A percentile compares a stretch with the other conserved stretches of the same genome.
phyloP scores from a whole-genome alignment of 37 sponge, comb jelly and placozoan genomes.

The Halichondria panicea region DNA sequence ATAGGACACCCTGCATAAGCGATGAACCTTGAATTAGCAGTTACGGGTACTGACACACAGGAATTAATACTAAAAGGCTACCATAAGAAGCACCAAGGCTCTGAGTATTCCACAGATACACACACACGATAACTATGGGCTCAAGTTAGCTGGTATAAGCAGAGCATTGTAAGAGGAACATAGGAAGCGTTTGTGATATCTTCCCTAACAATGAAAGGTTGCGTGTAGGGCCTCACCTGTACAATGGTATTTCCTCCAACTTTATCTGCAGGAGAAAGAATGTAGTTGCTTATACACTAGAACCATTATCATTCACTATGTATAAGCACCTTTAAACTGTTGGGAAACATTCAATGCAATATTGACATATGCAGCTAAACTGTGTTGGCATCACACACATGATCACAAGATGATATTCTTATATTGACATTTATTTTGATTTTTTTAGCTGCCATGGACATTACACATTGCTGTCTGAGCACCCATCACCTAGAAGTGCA shows the following conservation, averaged over 20 bases:
- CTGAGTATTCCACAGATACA: not conserved
- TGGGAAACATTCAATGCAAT: no score
- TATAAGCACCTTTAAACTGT: no score
- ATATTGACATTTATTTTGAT: no score
- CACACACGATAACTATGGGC: not conserved
- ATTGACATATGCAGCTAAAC: no score
- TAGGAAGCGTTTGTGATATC: not conserved
- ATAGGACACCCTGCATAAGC: constrained; percentile 78
- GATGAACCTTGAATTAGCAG: not conserved
- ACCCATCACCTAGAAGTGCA: no score
- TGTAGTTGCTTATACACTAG: not conserved
- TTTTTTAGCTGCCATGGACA: no score
- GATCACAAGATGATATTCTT: no score
- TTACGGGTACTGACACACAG: not conserved
- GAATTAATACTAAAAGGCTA: not conserved
- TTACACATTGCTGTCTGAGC: no score
- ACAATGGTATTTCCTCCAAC: constrained; percentile 68
- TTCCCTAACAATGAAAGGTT: no score
- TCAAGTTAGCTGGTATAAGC: not conserved
- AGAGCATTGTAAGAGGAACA: not conserved
- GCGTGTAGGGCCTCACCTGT: constrained; percentile 44
- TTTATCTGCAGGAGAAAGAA: constrained; percentile 38
- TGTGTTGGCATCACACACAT: no score
- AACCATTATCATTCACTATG: no score
- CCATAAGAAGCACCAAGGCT: not conserved